Conservation (phyloP, 2,113 vertebrate species). For the Microtus ochrogaster region DNA sequence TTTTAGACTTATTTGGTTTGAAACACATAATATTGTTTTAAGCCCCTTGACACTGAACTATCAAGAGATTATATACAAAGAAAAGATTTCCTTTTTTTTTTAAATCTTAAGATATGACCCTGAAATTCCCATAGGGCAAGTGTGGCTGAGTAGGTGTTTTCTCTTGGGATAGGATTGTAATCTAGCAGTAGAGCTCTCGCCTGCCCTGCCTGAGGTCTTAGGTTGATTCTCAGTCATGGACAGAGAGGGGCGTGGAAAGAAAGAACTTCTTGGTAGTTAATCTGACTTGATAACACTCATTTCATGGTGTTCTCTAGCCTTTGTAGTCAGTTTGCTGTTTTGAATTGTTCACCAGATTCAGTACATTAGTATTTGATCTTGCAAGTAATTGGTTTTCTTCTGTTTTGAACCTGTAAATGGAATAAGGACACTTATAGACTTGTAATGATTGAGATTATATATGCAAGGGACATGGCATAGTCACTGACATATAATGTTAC, state of each 20-base stretch:
- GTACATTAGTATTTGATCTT: constrained; percentile 26
- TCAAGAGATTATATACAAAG: constrained; percentile 48
- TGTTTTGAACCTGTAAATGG: constrained; percentile 39
- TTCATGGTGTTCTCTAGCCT: constrained; percentile 39
- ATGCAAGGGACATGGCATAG: constrained; percentile 28
- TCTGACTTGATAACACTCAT: constrained; percentile 6
- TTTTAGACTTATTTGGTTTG: constrained; percentile 51
- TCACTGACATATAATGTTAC: not conserved
- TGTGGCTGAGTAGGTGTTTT: constrained; percentile 31
- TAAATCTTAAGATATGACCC: constrained; percentile 22
- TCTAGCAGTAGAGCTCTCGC: not conserved
- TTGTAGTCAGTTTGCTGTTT: constrained; percentile 42
- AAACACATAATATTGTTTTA: not conserved
- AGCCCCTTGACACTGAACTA: constrained; percentile 56
- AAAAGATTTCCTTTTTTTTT: constrained; percentile 35
- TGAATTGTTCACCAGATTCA: constrained; percentile 59
- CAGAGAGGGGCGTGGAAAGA: not conserved
- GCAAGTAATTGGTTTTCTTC: constrained; percentile 26
- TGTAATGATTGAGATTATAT: constrained; percentile 52
- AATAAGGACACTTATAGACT: constrained; percentile 11
- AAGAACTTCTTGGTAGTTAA: constrained; percentile 10
- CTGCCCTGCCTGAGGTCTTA: not conserved
- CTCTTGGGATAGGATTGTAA: not conserved
- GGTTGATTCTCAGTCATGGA: not conserved
- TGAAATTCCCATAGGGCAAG: constrained; percentile 34